Base-by-base conservation (phyloP, 2,888 invertebrate species). In the Crioceris asparagi region DNA sequence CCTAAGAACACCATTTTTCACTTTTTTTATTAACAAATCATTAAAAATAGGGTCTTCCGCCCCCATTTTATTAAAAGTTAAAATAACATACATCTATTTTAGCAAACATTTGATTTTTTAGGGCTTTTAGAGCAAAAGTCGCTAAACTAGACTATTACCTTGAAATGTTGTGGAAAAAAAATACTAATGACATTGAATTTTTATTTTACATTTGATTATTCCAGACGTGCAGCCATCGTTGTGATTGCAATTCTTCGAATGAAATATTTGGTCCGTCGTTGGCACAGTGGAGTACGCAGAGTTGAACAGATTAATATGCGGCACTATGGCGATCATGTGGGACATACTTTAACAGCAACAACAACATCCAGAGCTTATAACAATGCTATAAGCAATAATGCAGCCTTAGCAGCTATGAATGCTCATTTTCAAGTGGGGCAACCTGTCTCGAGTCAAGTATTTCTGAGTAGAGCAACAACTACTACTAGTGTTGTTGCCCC, bases 171-270 rank as follows among this genome's bases (percentile, higher is more conserved):
- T n/a, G n/a, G n/a, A n/a, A n/a, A n/a, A n/a, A n/a, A n/a, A n/a
- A n/a, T n/a, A n/a, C n/a, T n/a, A n/a, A n/a, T n/a, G n/a, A n/a
- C n/a, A n/a, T n/a, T n/a, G n/a, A n/a, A n/a, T n/a, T n/a, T n/a
- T n/a, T n/a, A n/a, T n/a, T 27, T 7, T 11, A n/a, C 27, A 27
- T 7, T 7, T 11, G 5, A n/a, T 27, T 47, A 7, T 16, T 30
- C 17, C 33, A 77, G 76, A 51, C 67, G 71, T 43, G 70, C 66
- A 1, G 75, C 65, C 3, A 57, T 73, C 35, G 67, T 68, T 10
- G 59, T 79, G 3, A 67, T 79, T 25, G 74, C 77, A 26, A 65
- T 79, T 33, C 61, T 68, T 26, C 65, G 82, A 38, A 79, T 83
- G 75, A 75, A 75, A 49, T 79, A 69, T 60, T 63, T 81, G 45